These are phyloP conservation scores for Alouatta palliata DNA, from an alignment of 2,113 vertebrate species.

Conservation along the genomic window DNA sequence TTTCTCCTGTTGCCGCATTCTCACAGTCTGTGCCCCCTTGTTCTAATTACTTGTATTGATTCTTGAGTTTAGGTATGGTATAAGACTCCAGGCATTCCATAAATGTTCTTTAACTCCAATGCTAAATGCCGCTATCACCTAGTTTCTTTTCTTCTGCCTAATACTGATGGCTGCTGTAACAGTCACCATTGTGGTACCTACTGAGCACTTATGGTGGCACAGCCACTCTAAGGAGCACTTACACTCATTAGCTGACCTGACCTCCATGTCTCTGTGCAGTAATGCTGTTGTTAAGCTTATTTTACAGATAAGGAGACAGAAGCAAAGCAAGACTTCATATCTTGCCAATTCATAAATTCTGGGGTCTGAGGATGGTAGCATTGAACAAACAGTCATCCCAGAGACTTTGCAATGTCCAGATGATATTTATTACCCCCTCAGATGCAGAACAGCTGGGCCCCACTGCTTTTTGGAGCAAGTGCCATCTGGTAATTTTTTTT, in stretches of 20 bases:
- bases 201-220: accelerated
- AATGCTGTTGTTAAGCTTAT: not conserved
- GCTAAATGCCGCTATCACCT: accelerated
- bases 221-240: accelerated
- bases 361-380: not conserved
- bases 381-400: not conserved
- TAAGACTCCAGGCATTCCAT: not conserved
- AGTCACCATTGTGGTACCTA: accelerated
- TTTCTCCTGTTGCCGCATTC: not conserved
- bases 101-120: not conserved
- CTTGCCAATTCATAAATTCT: not conserved
- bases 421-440: not conserved
- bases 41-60: conserved; percentile 46
- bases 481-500: not conserved
- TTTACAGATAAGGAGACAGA: not conserved
- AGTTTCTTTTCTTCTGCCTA: not conserved
- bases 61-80: not conserved
- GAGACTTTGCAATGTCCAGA: not conserved
- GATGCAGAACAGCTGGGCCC: not conserved
- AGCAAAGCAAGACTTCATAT: not conserved
- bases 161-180: accelerated
- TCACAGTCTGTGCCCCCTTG: not conserved
- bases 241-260: not conserved
- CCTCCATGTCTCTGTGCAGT: not conserved
- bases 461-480: not conserved